Conservation (phyloP, 2,888 invertebrate species). For the Boloria euphrosyne region DNA sequence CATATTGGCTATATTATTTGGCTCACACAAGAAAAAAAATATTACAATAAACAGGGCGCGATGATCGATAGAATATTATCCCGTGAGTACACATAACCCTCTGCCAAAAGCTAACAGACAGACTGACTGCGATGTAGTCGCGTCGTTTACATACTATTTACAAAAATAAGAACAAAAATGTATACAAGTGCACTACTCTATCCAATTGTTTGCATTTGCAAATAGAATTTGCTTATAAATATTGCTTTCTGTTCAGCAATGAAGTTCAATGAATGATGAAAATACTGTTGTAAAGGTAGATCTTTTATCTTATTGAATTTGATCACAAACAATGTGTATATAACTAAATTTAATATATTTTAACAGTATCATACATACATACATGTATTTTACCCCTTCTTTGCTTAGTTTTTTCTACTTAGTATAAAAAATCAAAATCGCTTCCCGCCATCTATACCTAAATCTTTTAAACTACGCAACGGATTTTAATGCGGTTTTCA, state of each 20-base stretch:
- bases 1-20: too few relatives aligned
- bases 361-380: too few relatives aligned
- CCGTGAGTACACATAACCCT: constrained; percentile 53
- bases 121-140: constrained; percentile 61
- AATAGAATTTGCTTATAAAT: constrained; percentile 31
- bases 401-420: too few relatives aligned
- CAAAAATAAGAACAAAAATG: constrained; percentile 64
- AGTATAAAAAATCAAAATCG: too few relatives aligned
- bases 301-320: constrained; percentile 8
- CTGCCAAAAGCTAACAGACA: constrained; percentile 66
- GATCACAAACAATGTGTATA: too few relatives aligned
- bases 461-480: too few relatives aligned
- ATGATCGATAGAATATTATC: constrained; percentile 28
- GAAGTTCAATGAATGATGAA: background rate
- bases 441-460: too few relatives aligned
- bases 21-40: too few relatives aligned
- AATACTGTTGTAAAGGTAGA: constrained; percentile 1
- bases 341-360: too few relatives aligned
- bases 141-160: constrained; percentile 77
- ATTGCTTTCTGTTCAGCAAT: constrained; percentile 23
- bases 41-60: background rate
- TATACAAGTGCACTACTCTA: constrained; percentile 45
- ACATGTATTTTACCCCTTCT: too few relatives aligned
- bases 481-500: too few relatives aligned
- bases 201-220: constrained; percentile 38